Evolutionary conservation across 53 echinoderm and acorn worm genomes (phyloP).

Genomic region (Luidia sarsii): DNA sequence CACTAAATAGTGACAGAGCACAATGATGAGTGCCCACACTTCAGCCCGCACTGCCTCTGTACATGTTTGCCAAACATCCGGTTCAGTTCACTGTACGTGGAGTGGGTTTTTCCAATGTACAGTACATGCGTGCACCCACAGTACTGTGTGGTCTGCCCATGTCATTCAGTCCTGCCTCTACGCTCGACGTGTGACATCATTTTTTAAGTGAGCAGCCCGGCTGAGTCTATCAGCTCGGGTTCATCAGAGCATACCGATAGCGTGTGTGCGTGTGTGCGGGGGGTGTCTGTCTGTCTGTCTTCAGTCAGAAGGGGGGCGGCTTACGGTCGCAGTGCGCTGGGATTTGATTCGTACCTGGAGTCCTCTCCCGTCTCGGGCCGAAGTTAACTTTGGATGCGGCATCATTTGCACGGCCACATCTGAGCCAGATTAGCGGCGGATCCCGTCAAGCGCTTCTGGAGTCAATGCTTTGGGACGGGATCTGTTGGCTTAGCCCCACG

Average conservation of each 20-base stretch:
- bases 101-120: no score
- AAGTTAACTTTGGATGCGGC: background rate
- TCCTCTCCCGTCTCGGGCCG: background rate
- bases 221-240: background rate
- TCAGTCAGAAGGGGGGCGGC: conserved; percentile 29
- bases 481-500: background rate
- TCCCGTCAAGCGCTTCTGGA: background rate
- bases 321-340: conserved; percentile 3
- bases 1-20: no score
- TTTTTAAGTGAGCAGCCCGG: no score
- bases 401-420: background rate
- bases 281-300: conserved; percentile 4
- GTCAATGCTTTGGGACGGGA: background rate
- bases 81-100: no score
- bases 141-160: conserved; percentile 9
- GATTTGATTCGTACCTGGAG: conserved; percentile 48
- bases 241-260: no score
- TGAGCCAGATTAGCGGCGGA: background rate
- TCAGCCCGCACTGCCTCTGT: no score
- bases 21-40: no score
- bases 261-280: no score
- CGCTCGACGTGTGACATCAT: no score
- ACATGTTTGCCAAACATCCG: no score
- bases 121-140: no score
- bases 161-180: background rate